A percentile compares a stretch with the other conserved stretches of the same genome.
Conservation (phyloP, 1,140 invertebrate species). For the Bicyclus anynana region DNA sequence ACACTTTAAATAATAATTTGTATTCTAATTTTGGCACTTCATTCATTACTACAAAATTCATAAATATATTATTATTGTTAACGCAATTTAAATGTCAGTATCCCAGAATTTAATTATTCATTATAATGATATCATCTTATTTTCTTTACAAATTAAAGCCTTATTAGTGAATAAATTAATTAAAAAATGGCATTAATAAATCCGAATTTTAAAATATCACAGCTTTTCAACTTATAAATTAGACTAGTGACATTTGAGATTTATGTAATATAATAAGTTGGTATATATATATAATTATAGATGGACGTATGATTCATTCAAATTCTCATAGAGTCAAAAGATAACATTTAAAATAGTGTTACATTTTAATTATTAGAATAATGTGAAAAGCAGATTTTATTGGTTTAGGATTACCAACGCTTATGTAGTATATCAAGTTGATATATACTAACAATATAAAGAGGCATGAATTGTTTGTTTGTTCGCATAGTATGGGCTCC, state of each 20-base stretch:
- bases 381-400: too few species aligned
- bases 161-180: not conserved
- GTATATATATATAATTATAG: too few species aligned
- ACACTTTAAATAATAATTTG: not conserved
- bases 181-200: not conserved
- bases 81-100: not conserved
- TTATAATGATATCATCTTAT: not conserved
- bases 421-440: too few species aligned
- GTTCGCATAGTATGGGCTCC: too few species aligned
- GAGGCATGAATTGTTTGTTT: too few species aligned
- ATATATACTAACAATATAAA: too few species aligned
- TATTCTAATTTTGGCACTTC: not conserved
- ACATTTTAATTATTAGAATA: not conserved
- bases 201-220: not conserved
- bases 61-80: not conserved
- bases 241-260: constrained; percentile 19
- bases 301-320: not conserved
- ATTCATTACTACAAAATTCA: not conserved
- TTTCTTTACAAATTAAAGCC: not conserved
- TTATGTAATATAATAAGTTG: not conserved
- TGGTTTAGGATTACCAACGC: too few species aligned
- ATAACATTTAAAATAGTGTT: not conserved
- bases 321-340: not conserved
- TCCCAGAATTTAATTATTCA: not conserved
- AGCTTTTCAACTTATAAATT: constrained; percentile 8